A percentile compares a stretch with the other conserved stretches of the same genome.
Conservation (phyloP, 2,888 invertebrate genomes). For the Melipona bicolor region DNA sequence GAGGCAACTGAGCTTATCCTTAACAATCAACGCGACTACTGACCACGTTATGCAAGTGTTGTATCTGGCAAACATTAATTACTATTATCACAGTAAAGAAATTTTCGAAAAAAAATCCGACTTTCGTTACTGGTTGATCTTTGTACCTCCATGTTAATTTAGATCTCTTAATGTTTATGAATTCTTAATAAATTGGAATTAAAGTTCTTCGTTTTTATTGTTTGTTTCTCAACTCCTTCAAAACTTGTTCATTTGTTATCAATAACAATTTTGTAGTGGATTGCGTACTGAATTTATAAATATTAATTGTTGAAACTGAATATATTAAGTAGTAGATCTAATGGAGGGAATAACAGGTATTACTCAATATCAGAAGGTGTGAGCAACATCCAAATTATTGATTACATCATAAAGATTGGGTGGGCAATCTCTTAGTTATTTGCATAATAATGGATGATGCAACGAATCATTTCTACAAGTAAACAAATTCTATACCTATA, state of each 20-base stretch:
- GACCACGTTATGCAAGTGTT: conserved; percentile 58
- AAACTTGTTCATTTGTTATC: neutral
- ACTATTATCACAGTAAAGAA: conserved; percentile 32
- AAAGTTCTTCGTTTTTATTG: neutral
- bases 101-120: conserved; percentile 14
- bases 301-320: no score
- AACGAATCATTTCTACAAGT: neutral
- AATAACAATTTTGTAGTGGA: neutral
- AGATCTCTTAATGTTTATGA: neutral
- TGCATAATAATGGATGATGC: neutral
- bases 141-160: neutral
- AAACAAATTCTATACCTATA: neutral
- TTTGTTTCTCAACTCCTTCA: neutral
- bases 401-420: neutral
- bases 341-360: neutral
- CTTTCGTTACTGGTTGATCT: conserved; percentile 1
- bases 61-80: conserved; percentile 62
- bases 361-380: neutral
- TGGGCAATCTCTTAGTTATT: neutral
- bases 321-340: neutral
- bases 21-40: conserved; percentile 52
- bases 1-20: conserved; percentile 60
- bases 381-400: neutral
- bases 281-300: no score
- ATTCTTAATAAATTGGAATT: neutral